These are phyloP conservation scores for Bubo bubo DNA, from an alignment of 2,113 vertebrate species.

Conservation along the genomic window DNA sequence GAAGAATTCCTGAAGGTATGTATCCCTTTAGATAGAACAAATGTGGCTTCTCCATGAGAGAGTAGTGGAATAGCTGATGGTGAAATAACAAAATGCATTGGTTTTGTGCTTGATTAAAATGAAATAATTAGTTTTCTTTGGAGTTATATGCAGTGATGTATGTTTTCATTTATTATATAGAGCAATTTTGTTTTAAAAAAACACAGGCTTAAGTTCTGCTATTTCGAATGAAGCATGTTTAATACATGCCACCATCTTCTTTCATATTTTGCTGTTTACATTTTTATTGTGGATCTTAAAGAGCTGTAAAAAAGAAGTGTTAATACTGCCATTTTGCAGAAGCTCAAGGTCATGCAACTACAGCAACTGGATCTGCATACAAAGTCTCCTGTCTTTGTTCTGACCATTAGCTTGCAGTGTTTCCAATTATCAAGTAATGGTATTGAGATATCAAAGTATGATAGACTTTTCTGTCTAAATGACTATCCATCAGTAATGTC, in stretches of 20 bases:
- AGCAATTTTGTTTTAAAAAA: not conserved
- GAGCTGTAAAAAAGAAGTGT: not conserved
- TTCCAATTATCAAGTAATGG: not conserved
- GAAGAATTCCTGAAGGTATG: not conserved
- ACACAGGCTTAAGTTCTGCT: not conserved
- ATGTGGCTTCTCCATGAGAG: not conserved
- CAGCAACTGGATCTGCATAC: not conserved
- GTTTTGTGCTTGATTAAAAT: not conserved
- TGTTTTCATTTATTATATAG: not conserved
- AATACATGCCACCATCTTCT: not conserved
- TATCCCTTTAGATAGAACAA: not conserved
- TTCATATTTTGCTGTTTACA: not conserved
- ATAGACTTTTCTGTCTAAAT: not conserved
- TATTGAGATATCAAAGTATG: not conserved
- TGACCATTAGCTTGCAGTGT: not conserved
- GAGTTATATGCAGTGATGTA: not conserved
- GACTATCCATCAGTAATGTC: not conserved
- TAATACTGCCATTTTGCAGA: not conserved
- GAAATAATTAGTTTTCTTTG: not conserved
- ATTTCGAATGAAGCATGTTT: not conserved
- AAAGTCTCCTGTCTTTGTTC: not conserved
- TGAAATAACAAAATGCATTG: not conserved
- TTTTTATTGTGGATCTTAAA: not conserved
- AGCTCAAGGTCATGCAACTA: not conserved
- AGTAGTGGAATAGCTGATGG: not conserved